Conservation (phyloP, 30 jellyfish, hydroid and myxozoan genomes). For the Sanderia malayensis region DNA sequence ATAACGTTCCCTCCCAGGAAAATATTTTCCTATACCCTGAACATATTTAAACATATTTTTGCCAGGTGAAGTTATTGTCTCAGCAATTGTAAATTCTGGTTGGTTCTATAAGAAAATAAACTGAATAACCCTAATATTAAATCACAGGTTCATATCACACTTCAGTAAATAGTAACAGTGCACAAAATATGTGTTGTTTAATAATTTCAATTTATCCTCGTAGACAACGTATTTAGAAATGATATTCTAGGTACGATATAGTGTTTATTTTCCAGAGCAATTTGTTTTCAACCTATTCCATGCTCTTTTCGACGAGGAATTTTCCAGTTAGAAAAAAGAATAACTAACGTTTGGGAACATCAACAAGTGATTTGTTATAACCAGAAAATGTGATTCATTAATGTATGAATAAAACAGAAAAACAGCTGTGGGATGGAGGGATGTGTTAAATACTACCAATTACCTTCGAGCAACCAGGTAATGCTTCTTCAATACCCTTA, state of each 20-base stretch:
- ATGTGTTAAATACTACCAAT: neutral
- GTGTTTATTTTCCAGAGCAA: neutral
- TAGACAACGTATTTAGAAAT: neutral
- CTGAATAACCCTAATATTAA: neutral
- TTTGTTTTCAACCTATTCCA: neutral
- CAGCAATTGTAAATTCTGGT: neutral
- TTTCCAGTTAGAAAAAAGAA: neutral
- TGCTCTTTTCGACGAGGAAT: neutral
- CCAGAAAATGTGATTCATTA: neutral
- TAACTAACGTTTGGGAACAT: neutral
- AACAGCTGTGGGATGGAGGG: neutral
- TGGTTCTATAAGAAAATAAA: neutral
- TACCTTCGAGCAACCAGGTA: constrained; percentile 2
- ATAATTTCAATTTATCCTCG: neutral
- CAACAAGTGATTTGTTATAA: too few species aligned
- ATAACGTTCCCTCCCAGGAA: neutral
- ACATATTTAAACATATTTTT: neutral
- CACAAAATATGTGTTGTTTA: neutral
- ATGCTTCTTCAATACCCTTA: neutral
- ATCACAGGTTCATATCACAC: neutral
- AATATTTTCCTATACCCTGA: neutral
- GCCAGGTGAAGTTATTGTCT: neutral
- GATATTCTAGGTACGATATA: neutral
- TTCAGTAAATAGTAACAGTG: neutral
- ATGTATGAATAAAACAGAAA: neutral